phyloP scores from a whole-genome alignment of 35 echinoderm and acorn worm species.

The Lytechinus pictus region DNA sequence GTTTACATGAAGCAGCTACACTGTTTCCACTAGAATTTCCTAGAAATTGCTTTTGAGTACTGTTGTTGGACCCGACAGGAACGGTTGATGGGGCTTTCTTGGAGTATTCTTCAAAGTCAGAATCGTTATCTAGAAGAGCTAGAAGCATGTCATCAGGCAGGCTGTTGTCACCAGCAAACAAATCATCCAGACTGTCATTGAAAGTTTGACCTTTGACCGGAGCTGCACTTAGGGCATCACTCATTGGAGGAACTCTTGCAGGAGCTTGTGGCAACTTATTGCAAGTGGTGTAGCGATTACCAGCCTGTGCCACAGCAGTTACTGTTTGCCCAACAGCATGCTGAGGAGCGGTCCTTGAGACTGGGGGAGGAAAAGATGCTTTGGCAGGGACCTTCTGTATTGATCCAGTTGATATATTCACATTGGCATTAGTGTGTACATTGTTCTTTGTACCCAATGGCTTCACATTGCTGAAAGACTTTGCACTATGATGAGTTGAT shows the following conservation, averaged over 20 bases:
- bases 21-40: neutral
- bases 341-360: neutral
- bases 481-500: neutral
- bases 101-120: conserved; percentile 26
- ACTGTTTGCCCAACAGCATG: neutral
- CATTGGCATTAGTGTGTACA: neutral
- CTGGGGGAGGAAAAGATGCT: neutral
- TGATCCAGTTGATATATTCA: neutral
- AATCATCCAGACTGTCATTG: conserved; percentile 46
- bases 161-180: conserved; percentile 43
- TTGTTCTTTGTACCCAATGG: neutral
- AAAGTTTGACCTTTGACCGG: neutral
- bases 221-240: neutral
- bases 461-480: neutral
- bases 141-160: conserved; percentile 44
- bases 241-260: neutral
- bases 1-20: neutral
- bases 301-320: neutral
- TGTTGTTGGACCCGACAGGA: neutral
- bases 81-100: neutral
- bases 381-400: neutral
- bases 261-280: neutral
- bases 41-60: neutral
- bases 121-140: conserved; percentile 50
- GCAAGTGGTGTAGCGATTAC: neutral